Conservation (phyloP, 1,140 invertebrate species). For the Lysiphlebus fabarum region DNA sequence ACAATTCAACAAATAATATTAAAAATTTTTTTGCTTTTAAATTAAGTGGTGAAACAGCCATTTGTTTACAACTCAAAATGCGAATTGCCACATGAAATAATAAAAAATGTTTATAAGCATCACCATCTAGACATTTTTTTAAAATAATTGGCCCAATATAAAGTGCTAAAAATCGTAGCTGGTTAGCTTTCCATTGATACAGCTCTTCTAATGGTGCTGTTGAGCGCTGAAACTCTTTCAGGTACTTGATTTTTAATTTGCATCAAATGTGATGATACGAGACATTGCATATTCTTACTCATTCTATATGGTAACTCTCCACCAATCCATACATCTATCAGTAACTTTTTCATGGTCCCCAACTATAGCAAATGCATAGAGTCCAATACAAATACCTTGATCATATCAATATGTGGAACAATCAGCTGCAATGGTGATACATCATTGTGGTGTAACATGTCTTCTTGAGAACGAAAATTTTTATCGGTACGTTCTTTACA, state of each 20-base stretch:
- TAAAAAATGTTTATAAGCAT: constrained; percentile 14
- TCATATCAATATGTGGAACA: constrained; percentile 11
- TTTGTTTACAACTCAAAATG: not conserved
- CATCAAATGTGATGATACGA: not conserved
- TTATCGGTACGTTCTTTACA: constrained; percentile 13
- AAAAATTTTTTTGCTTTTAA: not conserved
- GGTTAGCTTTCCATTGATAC: constrained; percentile 10
- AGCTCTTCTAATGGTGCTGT: constrained; percentile 5
- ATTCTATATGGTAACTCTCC: no score
- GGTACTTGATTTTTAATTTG: constrained; percentile 7
- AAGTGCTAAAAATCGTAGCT: constrained; percentile 7
- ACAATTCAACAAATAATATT: not conserved
- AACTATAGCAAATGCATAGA: constrained; percentile 17
- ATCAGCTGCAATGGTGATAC: constrained; percentile 5
- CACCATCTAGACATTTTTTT: not conserved
- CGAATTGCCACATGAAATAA: constrained; percentile 11
- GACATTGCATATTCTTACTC: no score
- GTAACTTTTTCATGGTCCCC: constrained; percentile 2
- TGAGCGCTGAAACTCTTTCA: constrained; percentile 10
- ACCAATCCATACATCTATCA: not conserved
- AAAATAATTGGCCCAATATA: constrained; percentile 5
- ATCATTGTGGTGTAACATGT: constrained; percentile 7
- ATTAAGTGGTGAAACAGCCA: not conserved
- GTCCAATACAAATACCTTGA: constrained; percentile 1
- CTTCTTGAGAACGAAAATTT: constrained; percentile 10